phyloP scores from a whole-genome alignment of 1,140 invertebrate species.

The Lethrus apterus region DNA sequence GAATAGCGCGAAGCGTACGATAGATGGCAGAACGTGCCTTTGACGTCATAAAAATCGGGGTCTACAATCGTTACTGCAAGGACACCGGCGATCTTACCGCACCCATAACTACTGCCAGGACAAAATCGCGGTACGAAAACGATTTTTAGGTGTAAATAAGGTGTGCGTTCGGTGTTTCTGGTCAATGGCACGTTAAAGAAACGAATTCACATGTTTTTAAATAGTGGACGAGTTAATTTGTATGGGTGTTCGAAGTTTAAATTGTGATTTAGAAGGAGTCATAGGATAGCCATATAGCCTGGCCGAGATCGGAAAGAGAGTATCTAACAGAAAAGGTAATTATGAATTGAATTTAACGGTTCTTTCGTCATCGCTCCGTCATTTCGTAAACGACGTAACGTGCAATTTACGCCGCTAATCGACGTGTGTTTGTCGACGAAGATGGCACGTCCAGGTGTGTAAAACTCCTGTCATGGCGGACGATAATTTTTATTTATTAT shows the following conservation, averaged over 20 bases:
- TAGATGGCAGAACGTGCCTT: no score
- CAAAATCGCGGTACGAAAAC: conserved; percentile 20
- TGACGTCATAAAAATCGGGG: conserved; percentile 37
- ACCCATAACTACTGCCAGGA: conserved; percentile 23
- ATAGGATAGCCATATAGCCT: no score
- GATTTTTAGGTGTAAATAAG: conserved; percentile 21
- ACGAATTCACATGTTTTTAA: conserved; percentile 28
- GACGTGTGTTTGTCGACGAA: no score
- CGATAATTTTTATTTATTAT: conserved; percentile 31
- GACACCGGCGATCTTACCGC: conserved; percentile 31
- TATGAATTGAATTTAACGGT: not conserved
- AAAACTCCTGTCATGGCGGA: conserved; percentile 32
- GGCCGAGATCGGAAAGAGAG: no score
- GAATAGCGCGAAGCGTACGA: no score
- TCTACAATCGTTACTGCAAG: conserved; percentile 38
- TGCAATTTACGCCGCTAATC: no score
- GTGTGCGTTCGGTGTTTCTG: conserved; percentile 22
- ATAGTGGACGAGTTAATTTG: conserved; percentile 28
- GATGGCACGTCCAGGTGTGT: not conserved
- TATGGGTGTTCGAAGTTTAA: conserved; percentile 34
- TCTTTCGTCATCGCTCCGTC: not conserved
- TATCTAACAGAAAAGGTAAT: no score
- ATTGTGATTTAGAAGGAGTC: conserved; percentile 38
- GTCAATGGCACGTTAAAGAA: conserved; percentile 22
- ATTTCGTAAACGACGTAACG: no score